Conservation (phyloP, 2,888 invertebrate genomes). For the Agrotis puta region DNA sequence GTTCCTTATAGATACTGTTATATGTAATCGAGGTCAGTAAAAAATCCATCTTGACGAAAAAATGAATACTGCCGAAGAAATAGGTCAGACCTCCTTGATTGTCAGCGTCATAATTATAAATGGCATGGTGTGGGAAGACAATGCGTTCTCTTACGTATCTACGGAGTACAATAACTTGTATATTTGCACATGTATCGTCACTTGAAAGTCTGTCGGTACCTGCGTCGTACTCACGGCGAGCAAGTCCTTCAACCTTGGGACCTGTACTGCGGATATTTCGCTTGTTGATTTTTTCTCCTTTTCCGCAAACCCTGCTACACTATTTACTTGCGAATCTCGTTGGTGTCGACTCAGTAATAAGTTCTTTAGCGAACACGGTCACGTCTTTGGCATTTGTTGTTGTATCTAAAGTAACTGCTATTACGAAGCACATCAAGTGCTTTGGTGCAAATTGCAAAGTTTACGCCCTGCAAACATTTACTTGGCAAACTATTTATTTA, state of each 20-base stretch:
- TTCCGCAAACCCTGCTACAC: conserved; percentile 82
- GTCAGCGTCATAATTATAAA: conserved; percentile 42
- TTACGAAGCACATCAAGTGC: conserved; percentile 45
- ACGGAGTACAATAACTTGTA: conserved; percentile 68
- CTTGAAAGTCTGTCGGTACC: conserved; percentile 85
- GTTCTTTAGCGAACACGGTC: conserved; percentile 60
- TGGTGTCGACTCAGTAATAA: conserved; percentile 45
- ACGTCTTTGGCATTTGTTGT: conserved; percentile 69
- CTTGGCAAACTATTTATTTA: background rate
- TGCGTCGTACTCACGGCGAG: conserved; percentile 82
- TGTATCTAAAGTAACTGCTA: conserved; percentile 42
- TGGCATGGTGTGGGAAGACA: conserved; percentile 61
- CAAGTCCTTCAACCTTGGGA: conserved; percentile 86
- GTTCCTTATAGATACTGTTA: conserved; percentile 32
- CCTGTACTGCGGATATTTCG: conserved; percentile 84
- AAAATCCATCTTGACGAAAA: conserved; percentile 36
- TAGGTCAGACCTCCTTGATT: conserved; percentile 22
- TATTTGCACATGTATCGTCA: conserved; percentile 74
- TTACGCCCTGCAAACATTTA: conserved; percentile 19
- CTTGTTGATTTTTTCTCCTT: conserved; percentile 82
- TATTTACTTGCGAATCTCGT: conserved; percentile 69
- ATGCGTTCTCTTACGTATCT: conserved; percentile 63
- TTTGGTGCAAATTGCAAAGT: conserved; percentile 38
- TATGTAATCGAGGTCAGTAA: conserved; percentile 24
- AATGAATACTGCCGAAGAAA: conserved; percentile 15